Conservation (phyloP, 2,797 vertebrate genomes). For the Fistularia commersonii region DNA sequence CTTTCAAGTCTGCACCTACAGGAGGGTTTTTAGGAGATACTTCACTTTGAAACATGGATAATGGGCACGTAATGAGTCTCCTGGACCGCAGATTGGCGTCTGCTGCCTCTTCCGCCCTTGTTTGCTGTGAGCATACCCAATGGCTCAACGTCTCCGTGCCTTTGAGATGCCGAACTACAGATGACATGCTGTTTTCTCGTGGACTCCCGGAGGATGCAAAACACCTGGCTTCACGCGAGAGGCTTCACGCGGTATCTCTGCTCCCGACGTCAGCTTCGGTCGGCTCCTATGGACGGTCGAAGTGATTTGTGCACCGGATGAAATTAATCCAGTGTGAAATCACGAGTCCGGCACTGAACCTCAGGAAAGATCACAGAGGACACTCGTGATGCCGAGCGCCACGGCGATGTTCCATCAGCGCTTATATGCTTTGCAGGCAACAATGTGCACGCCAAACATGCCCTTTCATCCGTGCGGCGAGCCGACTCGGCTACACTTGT, state of each 20-base stretch:
- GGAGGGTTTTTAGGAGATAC: no score
- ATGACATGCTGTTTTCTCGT: no score
- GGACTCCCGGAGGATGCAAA: no score
- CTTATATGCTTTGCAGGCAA: slow-evolving; percentile 36
- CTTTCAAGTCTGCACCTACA: no score
- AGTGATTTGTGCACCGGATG: slow-evolving; percentile 40
- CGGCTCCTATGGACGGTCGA: slow-evolving; percentile 23
- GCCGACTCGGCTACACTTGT: slow-evolving; percentile 30
- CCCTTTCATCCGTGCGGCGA: slow-evolving; percentile 31
- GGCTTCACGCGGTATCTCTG: background rate
- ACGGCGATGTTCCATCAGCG: slow-evolving; percentile 34
- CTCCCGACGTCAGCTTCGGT: slow-evolving; percentile 4
- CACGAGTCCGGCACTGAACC: slow-evolving; percentile 39
- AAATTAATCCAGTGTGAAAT: slow-evolving; percentile 63
- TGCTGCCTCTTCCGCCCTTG: no score
- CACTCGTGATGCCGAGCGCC: slow-evolving; percentile 35
- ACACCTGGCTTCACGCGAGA: background rate
- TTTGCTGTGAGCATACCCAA: no score
- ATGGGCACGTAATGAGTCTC: no score
- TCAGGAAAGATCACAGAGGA: slow-evolving; percentile 50
- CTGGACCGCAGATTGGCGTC: no score
- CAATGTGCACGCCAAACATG: slow-evolving; percentile 40
- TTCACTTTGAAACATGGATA: no score
- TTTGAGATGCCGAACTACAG: no score
- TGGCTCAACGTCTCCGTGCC: no score